Conservation (phyloP, 2,113 vertebrate species). For the Semicossyphus pulcher region DNA sequence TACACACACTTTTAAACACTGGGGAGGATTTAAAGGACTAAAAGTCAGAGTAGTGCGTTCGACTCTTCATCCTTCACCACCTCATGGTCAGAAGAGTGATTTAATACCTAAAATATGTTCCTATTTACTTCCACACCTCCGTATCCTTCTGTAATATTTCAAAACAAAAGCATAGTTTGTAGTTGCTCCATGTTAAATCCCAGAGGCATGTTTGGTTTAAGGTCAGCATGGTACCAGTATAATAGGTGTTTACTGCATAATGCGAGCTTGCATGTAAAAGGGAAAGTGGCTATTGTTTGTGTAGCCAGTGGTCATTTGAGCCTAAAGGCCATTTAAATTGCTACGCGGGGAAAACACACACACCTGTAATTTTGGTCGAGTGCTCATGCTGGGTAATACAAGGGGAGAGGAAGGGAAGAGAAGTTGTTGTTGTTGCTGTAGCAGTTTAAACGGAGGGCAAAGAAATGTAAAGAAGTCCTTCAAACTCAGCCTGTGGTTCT, state of each 20-base stretch:
- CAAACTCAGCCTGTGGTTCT: conserved; percentile 12
- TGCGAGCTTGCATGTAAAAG: conserved; percentile 40
- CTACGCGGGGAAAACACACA: conserved; percentile 37
- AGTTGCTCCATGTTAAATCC: not conserved
- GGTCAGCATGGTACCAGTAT: conserved; percentile 35
- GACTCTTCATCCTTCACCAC: conserved; percentile 15
- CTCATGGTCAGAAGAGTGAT: not conserved
- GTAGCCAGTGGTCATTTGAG: conserved; percentile 53
- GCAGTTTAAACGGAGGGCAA: conserved; percentile 4
- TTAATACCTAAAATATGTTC: not conserved
- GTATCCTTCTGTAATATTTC: not conserved
- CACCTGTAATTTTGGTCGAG: conserved; percentile 72
- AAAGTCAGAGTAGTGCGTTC: conserved; percentile 35
- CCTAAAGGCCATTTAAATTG: conserved; percentile 61
- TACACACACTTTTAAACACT: conserved; percentile 63
- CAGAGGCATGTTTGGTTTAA: conserved; percentile 35
- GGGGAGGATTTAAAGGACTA: conserved; percentile 62
- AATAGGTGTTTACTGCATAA: conserved; percentile 61
- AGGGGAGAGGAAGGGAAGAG: conserved; percentile 28
- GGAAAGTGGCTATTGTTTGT: conserved; percentile 70
- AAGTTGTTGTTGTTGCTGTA: conserved; percentile 14
- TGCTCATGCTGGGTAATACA: conserved; percentile 32
- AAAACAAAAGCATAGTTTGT: conserved; percentile 4
- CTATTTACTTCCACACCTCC: not conserved
- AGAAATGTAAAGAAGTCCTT: conserved; percentile 30